phyloP scores from a whole-genome alignment of 2,888 invertebrate species.

The Chloroclystis v-ata region DNA sequence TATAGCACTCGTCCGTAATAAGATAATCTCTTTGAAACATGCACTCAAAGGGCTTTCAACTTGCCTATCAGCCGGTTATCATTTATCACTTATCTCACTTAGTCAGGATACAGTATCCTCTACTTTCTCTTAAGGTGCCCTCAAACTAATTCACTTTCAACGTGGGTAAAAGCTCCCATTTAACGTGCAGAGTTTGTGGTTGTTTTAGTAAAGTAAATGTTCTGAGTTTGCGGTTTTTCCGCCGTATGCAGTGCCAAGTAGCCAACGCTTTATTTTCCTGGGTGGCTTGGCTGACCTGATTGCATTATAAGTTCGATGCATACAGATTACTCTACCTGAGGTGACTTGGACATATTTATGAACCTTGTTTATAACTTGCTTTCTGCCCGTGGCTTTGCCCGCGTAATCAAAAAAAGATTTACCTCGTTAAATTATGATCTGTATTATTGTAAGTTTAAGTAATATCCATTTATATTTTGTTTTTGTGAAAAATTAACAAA shows the following conservation, averaged over 20 bases:
- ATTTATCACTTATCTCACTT: conserved; percentile 11
- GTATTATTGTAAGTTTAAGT: too few species aligned
- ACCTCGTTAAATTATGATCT: too few species aligned
- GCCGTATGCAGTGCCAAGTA: too few species aligned
- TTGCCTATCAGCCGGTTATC: conserved; percentile 17
- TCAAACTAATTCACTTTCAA: conserved; percentile 1
- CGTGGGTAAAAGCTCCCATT: background rate
- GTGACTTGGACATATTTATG: too few species aligned
- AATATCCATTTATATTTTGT: too few species aligned
- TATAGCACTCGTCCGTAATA: conserved; percentile 5
- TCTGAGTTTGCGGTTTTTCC: background rate
- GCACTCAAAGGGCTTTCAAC: conserved; percentile 14
- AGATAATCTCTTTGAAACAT: conserved; percentile 16
- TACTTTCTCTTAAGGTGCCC: conserved; percentile 10
- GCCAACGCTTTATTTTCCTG: background rate
- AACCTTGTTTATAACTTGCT: too few species aligned
- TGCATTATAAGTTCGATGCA: background rate
- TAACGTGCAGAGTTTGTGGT: background rate
- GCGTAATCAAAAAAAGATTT: too few species aligned
- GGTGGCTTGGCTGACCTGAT: background rate
- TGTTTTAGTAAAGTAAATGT: background rate
- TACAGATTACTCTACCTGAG: background rate
- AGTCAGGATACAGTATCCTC: conserved; percentile 14
- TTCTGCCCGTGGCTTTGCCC: too few species aligned
- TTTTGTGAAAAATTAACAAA: too few species aligned